A percentile compares a stretch with the other conserved stretches of the same genome.
phyloP scores from a whole-genome alignment of 2,888 invertebrate genomes.

The Thymelicus lineola region DNA sequence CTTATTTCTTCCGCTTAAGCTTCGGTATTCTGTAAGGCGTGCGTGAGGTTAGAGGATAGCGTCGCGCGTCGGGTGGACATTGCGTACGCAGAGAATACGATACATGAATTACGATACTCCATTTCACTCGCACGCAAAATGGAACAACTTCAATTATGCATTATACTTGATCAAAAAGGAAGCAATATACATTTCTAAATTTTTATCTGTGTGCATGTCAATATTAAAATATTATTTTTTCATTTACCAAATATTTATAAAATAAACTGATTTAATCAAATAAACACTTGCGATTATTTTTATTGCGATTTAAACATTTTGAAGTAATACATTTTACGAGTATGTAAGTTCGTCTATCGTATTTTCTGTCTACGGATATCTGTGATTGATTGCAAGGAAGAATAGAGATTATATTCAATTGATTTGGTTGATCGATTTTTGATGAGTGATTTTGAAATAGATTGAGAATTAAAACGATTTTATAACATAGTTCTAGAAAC shows the following conservation, averaged over 20 bases:
- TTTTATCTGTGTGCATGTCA: too few relatives aligned
- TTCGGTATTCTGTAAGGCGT: slow-evolving; percentile 82
- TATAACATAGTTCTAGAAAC: neutral
- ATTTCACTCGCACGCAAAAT: neutral
- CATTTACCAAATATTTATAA: neutral
- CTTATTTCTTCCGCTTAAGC: slow-evolving; percentile 78
- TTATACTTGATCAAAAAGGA: too few relatives aligned
- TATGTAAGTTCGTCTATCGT: neutral
- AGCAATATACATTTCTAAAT: too few relatives aligned
- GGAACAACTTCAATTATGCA: too few relatives aligned
- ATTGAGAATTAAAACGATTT: neutral
- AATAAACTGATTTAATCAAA: neutral
- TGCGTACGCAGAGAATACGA: neutral
- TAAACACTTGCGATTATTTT: too few relatives aligned
- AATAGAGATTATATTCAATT: neutral
- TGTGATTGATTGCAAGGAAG: neutral
- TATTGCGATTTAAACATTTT: too few relatives aligned
- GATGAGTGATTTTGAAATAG: neutral
- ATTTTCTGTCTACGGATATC: neutral
- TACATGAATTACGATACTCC: neutral
- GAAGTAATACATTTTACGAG: too few relatives aligned
- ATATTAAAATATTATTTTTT: too few relatives aligned
- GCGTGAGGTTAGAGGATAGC: slow-evolving; percentile 69
- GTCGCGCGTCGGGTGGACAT: slow-evolving; percentile 36
- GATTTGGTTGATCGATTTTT: neutral